Evolutionary conservation across 2,113 vertebrate genomes (phyloP).

Genomic region (Etheostoma cragini): DNA sequence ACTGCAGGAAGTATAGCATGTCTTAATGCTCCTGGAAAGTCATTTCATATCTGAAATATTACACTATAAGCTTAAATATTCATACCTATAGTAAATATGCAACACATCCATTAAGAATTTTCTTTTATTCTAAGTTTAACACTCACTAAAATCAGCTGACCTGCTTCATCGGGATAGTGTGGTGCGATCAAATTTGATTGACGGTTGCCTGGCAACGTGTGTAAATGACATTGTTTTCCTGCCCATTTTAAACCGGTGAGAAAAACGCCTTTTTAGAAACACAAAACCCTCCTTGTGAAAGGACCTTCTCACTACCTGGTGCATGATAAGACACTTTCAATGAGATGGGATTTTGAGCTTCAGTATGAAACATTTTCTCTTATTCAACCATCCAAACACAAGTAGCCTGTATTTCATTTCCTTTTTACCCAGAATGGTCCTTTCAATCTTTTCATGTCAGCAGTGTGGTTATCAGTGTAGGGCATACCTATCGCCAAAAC

Average conservation of each 20-base stretch:
- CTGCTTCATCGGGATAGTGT: neutral
- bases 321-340: no score
- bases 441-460: neutral
- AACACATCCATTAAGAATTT: no score
- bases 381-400: neutral
- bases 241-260: neutral
- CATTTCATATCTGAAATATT: neutral
- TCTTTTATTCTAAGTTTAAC: neutral
- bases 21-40: neutral
- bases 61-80: neutral
- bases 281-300: neutral
- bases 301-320: neutral
- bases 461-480: neutral
- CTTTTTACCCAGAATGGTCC: neutral
- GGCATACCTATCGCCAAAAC: neutral
- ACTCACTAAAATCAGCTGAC: neutral
- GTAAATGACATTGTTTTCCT: neutral
- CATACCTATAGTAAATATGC: neutral
- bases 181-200: neutral
- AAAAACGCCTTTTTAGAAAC: neutral
- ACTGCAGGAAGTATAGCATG: no score
- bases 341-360: neutral
- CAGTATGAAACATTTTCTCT: neutral
- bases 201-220: no score
- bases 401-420: neutral